phyloP scores from a whole-genome alignment of 2,113 vertebrate genomes.

The Brevimyrus niger region DNA sequence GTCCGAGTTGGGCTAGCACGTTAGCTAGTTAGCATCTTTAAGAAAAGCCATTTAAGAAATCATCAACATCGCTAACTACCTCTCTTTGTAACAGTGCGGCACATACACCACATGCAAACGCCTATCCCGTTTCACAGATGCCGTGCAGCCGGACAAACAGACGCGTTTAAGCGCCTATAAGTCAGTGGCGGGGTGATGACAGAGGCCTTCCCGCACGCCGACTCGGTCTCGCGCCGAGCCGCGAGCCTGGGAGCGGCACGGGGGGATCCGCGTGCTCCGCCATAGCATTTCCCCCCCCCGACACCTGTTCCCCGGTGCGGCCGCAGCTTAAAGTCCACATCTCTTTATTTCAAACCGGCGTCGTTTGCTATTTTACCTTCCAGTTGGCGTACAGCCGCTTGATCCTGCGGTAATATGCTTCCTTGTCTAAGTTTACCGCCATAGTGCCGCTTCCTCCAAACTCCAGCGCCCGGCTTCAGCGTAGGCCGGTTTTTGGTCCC shows the following conservation, averaged over 20 bases:
- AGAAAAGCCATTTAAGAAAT: not conserved
- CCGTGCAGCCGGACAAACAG: not conserved
- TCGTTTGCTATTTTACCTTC: constrained; percentile 61
- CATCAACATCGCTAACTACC: not conserved
- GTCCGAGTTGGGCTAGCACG: not conserved
- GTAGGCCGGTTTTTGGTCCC: constrained; percentile 7
- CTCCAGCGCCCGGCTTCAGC: constrained; percentile 56
- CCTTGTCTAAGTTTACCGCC: constrained; percentile 90
- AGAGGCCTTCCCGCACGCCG: not conserved
- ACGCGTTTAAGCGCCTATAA: not conserved
- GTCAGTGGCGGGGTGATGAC: not conserved
- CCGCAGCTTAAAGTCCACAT: not conserved
- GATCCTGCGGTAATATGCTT: constrained; percentile 86
- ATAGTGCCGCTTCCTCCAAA: constrained; percentile 52
- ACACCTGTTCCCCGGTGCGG: not conserved
- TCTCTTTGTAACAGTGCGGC: not conserved
- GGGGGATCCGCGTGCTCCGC: not conserved
- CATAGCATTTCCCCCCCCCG: not conserved
- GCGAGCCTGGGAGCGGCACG: not conserved
- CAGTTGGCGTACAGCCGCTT: constrained; percentile 83
- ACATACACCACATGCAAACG: not conserved
- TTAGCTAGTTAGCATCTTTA: not conserved
- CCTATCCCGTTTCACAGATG: not conserved
- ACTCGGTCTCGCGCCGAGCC: not conserved
- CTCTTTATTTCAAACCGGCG: not conserved